Base-by-base conservation (phyloP, 2,797 vertebrate genomes). In the Galago senegalensis region DNA sequence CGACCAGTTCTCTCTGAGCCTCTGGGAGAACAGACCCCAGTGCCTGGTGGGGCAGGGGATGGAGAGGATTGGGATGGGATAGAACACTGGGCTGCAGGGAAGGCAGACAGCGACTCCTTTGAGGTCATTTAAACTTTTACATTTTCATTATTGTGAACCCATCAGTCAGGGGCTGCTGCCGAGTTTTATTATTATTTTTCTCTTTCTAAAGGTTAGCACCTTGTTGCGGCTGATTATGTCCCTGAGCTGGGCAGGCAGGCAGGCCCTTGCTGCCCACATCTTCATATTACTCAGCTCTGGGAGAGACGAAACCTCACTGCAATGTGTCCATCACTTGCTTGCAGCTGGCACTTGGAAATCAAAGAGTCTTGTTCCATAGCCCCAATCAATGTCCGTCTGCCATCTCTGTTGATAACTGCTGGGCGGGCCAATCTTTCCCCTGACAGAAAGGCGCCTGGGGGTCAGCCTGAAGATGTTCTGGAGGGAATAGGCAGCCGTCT, bases 301-400 rank as follows among this genome's bases (percentile, higher is more conserved):
- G 5, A 67, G 58, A 77, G 5, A 0, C 0, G 0, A 90, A 72
- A 61, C 40, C 65, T 81, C 88, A 65, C 61, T 14, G 27, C 1
- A 18, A 86, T 34, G 80, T n/a, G 93, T 93, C 96, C 93, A 4
- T 98, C 98, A 95, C 76, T 60, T 0, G 0, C 89, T 88, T 0
- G 8, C 70, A 67, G 96, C 93, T 93, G 97, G 90, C 91, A 90
- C 65, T 53, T 93, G 96, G 95, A 95, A 94, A 95, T 87, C 95
- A 97, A 96, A 90, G 97, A 94, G 97, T 87, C 96, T 91, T 31
- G 8, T 89, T 97, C 96, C 31, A 3, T 46, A 56, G 77, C 95
- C 97, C 87, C 82, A 77, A 94, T 97, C 97, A 87, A 95, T 97
- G 98, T 96, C 97, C 1, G 87, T 93, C 92, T 92, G 67, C 93